Base-by-base conservation (phyloP, 2,888 invertebrate species). In the Lissocephala sabroskyi region DNA sequence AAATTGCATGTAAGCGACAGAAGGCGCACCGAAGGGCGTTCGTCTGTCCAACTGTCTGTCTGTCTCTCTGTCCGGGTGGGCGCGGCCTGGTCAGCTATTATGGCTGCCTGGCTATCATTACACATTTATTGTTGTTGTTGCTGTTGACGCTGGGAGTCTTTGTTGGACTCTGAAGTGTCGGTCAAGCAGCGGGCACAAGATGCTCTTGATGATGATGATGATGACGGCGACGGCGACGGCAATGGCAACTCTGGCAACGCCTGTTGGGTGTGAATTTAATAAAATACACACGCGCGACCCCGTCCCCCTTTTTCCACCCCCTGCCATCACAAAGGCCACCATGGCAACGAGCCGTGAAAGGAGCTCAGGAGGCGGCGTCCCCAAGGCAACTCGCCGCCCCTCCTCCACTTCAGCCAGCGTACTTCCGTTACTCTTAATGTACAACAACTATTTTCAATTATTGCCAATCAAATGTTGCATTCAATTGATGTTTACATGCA, bases 401-500 rank as follows among this genome's bases (percentile, higher is more conserved):
- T 2, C 11, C 9, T 30, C 2, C 40, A 10, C 4, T 13, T 35
- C 6, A 35, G 35, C 16, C 35, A 16, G 9, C 23, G 14, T 23
- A 17, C 26, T 13, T 29, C 45, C 18, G 16, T 5, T 49, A 37
- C 56, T 64, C 64, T 63, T 67, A 67, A 68, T 74, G 58, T 65
- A 62, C 67, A 66, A 65, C 77, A 80, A 80, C 75, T 74, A 80
- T 81, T 81, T 78, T 73, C 81, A 81, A 81, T 81, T 82, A 81
- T 82, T 80, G 74, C 79, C 80, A 81, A 82, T 81, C 81, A 81
- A 81, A 81, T 78, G 78, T 73, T 79, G 80, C 82, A 73, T 78
- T 79, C 76, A 77, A 75, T 74, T 68, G 79, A 68, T 79, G 78
- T 78, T 75, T 76, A 76, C 67, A 71, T 65, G 76, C 73, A 53